A percentile compares a stretch with the other conserved stretches of the same genome.
These are phyloP conservation scores for Phocoena sinus DNA, from an alignment of 2,113 vertebrate genomes.

Conservation along the genomic window DNA sequence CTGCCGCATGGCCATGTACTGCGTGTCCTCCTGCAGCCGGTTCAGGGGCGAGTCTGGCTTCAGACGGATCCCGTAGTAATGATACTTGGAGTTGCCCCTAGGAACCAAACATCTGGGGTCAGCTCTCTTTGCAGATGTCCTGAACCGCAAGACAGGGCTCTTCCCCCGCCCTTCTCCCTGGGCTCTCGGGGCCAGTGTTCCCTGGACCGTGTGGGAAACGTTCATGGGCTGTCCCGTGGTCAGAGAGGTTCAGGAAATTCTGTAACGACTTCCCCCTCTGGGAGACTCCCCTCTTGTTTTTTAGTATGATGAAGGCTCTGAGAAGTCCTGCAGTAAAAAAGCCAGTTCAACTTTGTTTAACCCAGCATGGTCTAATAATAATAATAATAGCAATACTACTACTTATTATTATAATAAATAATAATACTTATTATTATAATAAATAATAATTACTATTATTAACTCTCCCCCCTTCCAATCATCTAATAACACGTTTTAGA, in stretches of 20 bases:
- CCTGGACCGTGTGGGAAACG: fast-evolving
- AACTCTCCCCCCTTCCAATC: background rate
- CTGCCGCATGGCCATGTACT: slow-evolving; percentile 99
- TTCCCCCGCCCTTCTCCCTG: fast-evolving
- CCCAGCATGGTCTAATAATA: background rate
- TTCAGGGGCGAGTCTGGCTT: slow-evolving; percentile 97
- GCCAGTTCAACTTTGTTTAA: background rate
- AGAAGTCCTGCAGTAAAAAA: background rate
- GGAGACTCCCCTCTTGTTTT: background rate
- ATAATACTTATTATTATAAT: too few relatives aligned
- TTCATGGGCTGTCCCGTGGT: fast-evolving
- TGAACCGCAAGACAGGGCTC: fast-evolving
- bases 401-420: too few relatives aligned
- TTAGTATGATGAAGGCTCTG: background rate
- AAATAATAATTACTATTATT: too few relatives aligned
- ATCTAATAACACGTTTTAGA: background rate
- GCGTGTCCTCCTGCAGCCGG: slow-evolving; percentile 93
- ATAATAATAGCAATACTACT: too few relatives aligned
- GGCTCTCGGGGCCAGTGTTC: background rate
- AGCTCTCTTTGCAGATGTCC: fast-evolving
- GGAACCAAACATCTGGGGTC: background rate
- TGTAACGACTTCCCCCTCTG: too few relatives aligned
- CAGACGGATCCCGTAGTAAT: slow-evolving; percentile 97
- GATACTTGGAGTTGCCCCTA: slow-evolving; percentile 99
- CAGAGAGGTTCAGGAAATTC: background rate